These are phyloP conservation scores for Arrhopalites spinosus DNA, from an alignment of 2,888 invertebrate species.

Conservation along the genomic window DNA sequence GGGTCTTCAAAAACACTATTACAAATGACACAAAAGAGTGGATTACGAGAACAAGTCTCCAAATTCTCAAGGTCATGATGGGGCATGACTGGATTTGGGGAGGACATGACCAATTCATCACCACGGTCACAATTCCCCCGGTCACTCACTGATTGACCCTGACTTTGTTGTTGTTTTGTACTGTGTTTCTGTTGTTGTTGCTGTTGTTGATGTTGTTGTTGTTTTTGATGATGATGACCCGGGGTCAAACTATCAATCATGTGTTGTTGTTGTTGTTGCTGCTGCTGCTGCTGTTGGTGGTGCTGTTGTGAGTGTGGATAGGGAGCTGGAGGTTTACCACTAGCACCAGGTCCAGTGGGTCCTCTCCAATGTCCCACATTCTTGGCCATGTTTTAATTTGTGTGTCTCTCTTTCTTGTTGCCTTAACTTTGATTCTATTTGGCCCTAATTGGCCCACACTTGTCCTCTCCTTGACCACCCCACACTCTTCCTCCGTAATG, in stretches of 20 bases:
- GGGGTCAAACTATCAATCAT: neutral
- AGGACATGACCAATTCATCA: neutral
- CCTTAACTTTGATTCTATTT: too few species aligned
- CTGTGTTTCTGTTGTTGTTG: neutral
- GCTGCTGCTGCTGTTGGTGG: neutral
- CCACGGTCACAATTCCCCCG: neutral
- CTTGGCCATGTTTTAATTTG: too few species aligned
- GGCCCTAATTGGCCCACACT: too few species aligned
- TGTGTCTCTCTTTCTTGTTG: too few species aligned
- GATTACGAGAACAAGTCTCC: constrained; percentile 62
- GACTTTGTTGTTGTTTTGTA: neutral
- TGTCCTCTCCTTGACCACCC: too few species aligned
- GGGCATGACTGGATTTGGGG: constrained; percentile 37
- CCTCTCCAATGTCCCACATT: too few species aligned
- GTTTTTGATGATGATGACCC: neutral
- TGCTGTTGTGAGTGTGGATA: neutral
- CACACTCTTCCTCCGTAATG: too few species aligned
- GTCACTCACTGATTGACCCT: neutral
- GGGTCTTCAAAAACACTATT: constrained; percentile 73
- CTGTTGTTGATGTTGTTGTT: neutral
- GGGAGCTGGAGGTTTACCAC: too few species aligned
- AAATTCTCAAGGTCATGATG: constrained; percentile 55
- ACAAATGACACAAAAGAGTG: constrained; percentile 70
- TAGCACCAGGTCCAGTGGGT: too few species aligned
- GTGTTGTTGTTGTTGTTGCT: neutral